Evolutionary conservation across 2,797 vertebrate genomes (phyloP).

Genomic region (Clarias pachynema): DNA sequence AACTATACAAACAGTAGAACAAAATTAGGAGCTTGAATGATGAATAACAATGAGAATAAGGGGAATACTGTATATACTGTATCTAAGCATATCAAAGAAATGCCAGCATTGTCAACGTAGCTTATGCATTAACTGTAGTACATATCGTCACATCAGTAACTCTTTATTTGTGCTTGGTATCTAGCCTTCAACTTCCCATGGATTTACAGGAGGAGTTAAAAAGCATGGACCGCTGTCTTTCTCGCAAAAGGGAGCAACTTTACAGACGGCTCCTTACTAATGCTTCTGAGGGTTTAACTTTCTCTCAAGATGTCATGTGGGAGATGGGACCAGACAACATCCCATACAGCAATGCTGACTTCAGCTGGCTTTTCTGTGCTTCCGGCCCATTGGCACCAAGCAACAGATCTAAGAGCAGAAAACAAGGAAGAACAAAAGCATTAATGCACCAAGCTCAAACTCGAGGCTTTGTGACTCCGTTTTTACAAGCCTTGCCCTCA

Average conservation of each 20-base stretch:
- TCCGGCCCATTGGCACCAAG: conserved; percentile 49
- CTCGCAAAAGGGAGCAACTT: conserved; percentile 42
- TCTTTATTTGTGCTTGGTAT: conserved; percentile 20
- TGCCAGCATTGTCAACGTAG: not conserved
- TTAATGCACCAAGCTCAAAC: not conserved
- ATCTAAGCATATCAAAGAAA: not conserved
- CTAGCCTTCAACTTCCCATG: conserved; percentile 21
- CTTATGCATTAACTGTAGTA: not conserved
- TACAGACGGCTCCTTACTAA: conserved; percentile 64
- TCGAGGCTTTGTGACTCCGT: not conserved
- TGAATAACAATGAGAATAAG: not conserved
- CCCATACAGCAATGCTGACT: conserved; percentile 63
- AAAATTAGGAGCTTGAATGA: not conserved
- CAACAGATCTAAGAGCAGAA: conserved; percentile 39
- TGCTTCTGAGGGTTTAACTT: conserved; percentile 63
- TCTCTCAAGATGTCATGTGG: conserved; percentile 72
- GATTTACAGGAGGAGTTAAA: conserved; percentile 33
- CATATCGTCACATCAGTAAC: not conserved
- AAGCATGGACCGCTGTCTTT: conserved; percentile 22
- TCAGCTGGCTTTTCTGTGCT: conserved; percentile 64
- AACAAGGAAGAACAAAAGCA: not conserved
- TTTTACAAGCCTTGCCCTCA: conserved; percentile 27
- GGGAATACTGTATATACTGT: too few species aligned
- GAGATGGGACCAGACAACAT: conserved; percentile 63
- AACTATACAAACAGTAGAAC: not conserved